Percentiles rank a stretch among this genome's conserved stretches.
These are phyloP conservation scores for Lasioglossum figueresi DNA, from an alignment of 2,888 invertebrate species.

Conservation along the genomic window DNA sequence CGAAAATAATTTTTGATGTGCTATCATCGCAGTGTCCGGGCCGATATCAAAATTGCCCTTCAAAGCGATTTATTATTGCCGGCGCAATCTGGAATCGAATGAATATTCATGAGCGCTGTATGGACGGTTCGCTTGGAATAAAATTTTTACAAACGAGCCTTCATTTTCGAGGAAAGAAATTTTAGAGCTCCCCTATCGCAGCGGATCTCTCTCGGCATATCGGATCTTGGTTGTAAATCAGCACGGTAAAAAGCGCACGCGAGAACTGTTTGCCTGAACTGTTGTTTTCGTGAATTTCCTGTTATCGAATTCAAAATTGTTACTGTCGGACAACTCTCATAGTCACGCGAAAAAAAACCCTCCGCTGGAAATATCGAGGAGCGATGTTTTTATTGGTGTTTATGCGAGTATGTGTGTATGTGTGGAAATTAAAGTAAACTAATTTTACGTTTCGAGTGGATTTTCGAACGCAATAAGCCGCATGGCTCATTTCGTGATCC, in stretches of 20 bases:
- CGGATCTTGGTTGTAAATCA: conserved; percentile 1
- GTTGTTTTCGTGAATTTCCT: background rate
- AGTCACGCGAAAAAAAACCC: background rate
- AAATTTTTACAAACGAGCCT: background rate
- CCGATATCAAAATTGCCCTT: background rate
- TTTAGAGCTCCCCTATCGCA: background rate
- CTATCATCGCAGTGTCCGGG: background rate
- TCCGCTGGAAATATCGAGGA: background rate
- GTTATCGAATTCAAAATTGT: background rate
- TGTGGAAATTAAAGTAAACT: background rate
- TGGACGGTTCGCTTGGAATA: background rate
- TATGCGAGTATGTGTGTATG: background rate
- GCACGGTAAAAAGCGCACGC: background rate
- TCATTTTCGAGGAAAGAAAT: conserved; percentile 1
- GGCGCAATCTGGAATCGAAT: background rate
- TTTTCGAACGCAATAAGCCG: background rate
- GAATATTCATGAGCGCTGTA: background rate
- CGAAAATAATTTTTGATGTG: conserved; percentile 1
- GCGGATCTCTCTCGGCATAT: background rate
- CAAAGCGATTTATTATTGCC: conserved; percentile 1
- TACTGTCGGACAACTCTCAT: background rate
- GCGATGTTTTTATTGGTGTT: background rate
- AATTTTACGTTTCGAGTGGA: background rate
- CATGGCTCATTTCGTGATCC: background rate
- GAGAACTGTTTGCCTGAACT: background rate